Evolutionary conservation across 2,797 vertebrate genomes (phyloP).

Genomic region (Pyrrhura leucotis): DNA sequence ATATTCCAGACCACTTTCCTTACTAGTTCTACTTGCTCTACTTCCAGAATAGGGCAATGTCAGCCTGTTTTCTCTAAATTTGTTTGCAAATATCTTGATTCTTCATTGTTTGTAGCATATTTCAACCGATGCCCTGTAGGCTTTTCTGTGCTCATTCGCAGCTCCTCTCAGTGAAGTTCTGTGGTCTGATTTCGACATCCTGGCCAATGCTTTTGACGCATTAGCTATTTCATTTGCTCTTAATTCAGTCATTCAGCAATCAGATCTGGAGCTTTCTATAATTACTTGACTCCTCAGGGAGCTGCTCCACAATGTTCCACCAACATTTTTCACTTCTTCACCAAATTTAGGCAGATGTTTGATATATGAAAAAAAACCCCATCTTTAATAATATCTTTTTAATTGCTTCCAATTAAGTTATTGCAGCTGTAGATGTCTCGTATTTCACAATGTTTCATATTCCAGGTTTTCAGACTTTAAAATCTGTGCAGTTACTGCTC

Average conservation of each 20-base stretch:
- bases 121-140: background rate
- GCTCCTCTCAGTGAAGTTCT: background rate
- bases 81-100: background rate
- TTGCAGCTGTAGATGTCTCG: background rate
- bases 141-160: background rate
- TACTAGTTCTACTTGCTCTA: background rate
- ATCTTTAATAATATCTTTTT: background rate
- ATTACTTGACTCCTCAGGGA: background rate
- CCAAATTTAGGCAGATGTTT: background rate
- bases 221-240: background rate
- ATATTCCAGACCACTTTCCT: background rate
- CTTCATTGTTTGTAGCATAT: background rate
- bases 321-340: background rate
- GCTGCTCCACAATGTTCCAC: background rate
- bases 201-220: background rate
- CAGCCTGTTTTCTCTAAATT: background rate
- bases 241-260: background rate
- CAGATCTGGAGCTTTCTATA: background rate
- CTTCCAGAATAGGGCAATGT: background rate
- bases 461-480: background rate
- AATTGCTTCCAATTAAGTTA: background rate
- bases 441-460: background rate
- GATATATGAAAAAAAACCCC: accelerated
- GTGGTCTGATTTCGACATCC: background rate
- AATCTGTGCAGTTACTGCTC: background rate